A percentile compares a stretch with the other conserved stretches of the same genome.
phyloP scores from a whole-genome alignment of 1,140 invertebrate genomes.

The Schlechtendalia chinensis region DNA sequence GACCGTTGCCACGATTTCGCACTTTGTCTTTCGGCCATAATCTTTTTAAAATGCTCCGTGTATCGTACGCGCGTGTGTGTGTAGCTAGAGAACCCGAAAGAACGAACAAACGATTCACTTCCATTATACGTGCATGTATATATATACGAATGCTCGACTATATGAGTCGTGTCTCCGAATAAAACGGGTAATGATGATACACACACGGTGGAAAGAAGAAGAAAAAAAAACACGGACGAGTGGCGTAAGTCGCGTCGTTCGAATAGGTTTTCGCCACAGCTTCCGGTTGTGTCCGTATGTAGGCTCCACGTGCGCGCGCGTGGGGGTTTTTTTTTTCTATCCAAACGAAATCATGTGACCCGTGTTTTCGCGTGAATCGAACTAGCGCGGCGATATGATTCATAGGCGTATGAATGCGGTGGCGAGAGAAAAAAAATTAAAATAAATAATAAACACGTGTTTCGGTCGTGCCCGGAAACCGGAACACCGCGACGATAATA shows the following conservation, averaged over 20 bases:
- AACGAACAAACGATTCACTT: constrained; percentile 10
- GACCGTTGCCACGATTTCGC: constrained; percentile 47
- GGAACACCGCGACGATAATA: constrained; percentile 3
- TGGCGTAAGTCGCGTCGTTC: neutral
- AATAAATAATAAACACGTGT: constrained; percentile 25
- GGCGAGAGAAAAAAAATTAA: too few relatives aligned
- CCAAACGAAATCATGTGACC: too few relatives aligned
- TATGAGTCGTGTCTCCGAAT: neutral
- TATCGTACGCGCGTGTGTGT: neutral
- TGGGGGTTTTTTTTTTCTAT: too few relatives aligned
- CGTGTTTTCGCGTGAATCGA: neutral
- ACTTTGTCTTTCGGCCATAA: constrained; percentile 45
- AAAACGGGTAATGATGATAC: neutral
- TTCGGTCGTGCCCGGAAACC: constrained; percentile 9
- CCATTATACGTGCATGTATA: neutral
- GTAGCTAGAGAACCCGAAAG: neutral
- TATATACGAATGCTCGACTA: neutral
- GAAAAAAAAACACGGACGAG: neutral
- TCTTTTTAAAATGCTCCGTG: constrained; percentile 35
- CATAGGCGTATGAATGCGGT: neutral
- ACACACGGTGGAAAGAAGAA: neutral
- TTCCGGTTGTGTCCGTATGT: neutral
- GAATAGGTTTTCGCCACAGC: neutral
- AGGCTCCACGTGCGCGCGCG: neutral
- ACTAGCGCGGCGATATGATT: neutral